These are phyloP conservation scores for Microctenopoma lineatum DNA, from an alignment of 2,797 vertebrate species.

Conservation along the genomic window DNA sequence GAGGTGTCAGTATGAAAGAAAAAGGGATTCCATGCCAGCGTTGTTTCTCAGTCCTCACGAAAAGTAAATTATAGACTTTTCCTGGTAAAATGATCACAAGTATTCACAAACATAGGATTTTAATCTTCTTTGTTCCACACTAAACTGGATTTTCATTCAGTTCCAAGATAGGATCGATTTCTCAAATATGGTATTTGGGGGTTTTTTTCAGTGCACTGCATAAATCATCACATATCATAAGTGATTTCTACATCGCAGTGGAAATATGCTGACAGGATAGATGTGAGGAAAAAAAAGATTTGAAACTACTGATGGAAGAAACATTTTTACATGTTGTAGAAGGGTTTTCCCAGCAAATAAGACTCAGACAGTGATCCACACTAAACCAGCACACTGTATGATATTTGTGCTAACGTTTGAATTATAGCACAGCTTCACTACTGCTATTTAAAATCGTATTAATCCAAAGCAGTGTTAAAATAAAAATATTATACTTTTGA, in stretches of 20 bases:
- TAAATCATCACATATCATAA: not conserved
- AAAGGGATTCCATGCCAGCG: conserved; percentile 30
- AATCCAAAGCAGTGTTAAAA: not conserved
- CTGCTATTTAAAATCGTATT: conserved; percentile 14
- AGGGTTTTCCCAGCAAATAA: conserved; percentile 1
- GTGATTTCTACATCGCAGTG: conserved; percentile 25
- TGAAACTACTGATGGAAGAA: conserved; percentile 15
- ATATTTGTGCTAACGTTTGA: conserved; percentile 3
- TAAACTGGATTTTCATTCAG: too few relatives aligned
- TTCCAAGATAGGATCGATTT: too few relatives aligned
- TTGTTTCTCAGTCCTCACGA: conserved; percentile 30
- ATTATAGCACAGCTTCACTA: not conserved
- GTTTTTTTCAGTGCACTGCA: too few relatives aligned
- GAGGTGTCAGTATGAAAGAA: conserved; percentile 34
- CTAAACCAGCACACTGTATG: not conserved
- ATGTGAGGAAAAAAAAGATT: not conserved
- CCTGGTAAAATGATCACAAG: conserved; percentile 19
- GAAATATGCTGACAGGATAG: conserved; percentile 30
- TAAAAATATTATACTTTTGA: not conserved
- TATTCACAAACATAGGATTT: conserved; percentile 5
- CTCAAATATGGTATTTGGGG: too few relatives aligned
- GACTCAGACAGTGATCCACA: conserved; percentile 2
- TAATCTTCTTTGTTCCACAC: too few relatives aligned
- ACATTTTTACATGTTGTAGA: not conserved
- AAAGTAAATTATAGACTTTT: conserved; percentile 20